phyloP scores from a whole-genome alignment of 2,888 invertebrate species.

The Nomada fabriciana region DNA sequence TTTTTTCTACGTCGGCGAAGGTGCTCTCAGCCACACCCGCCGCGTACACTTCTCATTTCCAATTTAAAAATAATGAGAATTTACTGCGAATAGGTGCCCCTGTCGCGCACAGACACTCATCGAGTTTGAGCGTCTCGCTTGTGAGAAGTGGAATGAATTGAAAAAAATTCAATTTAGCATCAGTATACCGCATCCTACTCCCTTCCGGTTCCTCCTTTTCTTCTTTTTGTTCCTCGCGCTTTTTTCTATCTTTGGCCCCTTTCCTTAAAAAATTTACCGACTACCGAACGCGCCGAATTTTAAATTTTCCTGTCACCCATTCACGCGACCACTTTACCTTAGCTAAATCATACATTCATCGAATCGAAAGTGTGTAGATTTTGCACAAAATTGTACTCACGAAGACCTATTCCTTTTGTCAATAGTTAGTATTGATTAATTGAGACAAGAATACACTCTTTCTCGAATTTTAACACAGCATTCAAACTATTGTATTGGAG shows the following conservation, averaged over 20 bases:
- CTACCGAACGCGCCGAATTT: slow-evolving; percentile 9
- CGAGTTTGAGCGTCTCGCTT: slow-evolving; percentile 68
- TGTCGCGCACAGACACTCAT: slow-evolving; percentile 76
- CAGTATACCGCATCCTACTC: slow-evolving; percentile 52
- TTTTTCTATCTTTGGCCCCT: not conserved
- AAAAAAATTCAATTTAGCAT: slow-evolving; percentile 77
- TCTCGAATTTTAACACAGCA: too few species aligned
- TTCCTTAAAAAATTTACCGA: not conserved
- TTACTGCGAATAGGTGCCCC: slow-evolving; percentile 71
- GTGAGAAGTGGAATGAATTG: slow-evolving; percentile 74
- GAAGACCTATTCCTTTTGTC: too few species aligned
- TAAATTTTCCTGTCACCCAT: not conserved
- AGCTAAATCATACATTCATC: not conserved
- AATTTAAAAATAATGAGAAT: slow-evolving; percentile 80
- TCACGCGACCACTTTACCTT: not conserved
- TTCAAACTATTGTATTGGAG: too few species aligned
- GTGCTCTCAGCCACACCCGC: slow-evolving; percentile 67
- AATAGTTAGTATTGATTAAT: too few species aligned
- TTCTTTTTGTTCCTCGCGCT: not conserved
- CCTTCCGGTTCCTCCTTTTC: not conserved
- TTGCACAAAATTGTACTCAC: not conserved
- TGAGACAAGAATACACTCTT: too few species aligned
- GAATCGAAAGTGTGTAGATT: not conserved
- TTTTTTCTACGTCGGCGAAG: slow-evolving; percentile 48
- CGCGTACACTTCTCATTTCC: slow-evolving; percentile 75